A percentile compares a stretch with the other conserved stretches of the same genome.
Conservation (phyloP, 2,797 vertebrate species). For the Propithecus perrieri region DNA sequence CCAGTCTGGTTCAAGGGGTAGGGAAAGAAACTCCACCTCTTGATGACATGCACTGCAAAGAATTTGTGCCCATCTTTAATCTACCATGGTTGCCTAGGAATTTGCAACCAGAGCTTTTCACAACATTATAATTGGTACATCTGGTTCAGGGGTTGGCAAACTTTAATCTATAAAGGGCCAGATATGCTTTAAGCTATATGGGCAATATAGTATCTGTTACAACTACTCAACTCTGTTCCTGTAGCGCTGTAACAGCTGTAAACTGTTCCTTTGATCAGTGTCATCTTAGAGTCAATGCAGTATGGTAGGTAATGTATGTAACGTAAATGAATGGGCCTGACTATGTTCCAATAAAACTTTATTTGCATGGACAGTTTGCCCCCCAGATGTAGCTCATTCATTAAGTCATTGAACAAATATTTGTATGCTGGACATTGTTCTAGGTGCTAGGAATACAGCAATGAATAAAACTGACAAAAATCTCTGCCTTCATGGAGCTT, state of each 20-base stretch:
- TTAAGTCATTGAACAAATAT: neutral
- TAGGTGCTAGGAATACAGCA: neutral
- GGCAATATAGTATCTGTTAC: neutral
- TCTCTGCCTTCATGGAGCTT: neutral
- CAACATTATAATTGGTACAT: fast-evolving
- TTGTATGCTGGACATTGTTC: neutral
- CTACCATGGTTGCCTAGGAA: neutral
- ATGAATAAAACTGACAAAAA: neutral
- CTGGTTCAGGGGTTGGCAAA: neutral
- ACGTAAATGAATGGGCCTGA: neutral
- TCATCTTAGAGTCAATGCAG: neutral
- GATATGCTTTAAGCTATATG: neutral
- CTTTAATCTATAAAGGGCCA: neutral
- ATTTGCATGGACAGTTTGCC: neutral
- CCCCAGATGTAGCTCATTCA: too few relatives aligned
- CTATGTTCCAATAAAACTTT: neutral
- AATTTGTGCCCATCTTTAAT: neutral
- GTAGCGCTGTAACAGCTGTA: neutral
- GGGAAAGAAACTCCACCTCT: too few relatives aligned
- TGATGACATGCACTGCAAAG: too few relatives aligned
- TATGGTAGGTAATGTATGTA: fast-evolving
- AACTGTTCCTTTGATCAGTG: neutral
- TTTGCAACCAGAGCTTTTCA: neutral
- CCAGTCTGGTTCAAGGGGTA: neutral
- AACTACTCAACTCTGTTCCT: neutral